Evolutionary conservation across 2,797 vertebrate species (phyloP).

Genomic region (Pantherophis vulpinus): DNA sequence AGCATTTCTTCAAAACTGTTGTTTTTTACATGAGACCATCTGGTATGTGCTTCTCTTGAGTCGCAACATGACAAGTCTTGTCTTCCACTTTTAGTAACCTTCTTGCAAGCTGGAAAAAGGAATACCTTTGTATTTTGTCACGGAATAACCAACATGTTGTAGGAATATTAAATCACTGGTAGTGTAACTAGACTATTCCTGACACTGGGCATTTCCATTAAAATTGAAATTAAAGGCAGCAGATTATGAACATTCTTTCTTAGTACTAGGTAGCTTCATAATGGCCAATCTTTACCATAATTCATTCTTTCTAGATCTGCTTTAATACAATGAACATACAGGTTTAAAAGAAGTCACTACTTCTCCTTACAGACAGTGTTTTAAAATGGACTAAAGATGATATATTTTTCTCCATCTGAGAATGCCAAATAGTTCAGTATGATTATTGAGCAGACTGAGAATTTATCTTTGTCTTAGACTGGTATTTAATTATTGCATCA

Average conservation of each 20-base stretch:
- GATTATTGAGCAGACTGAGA: neutral
- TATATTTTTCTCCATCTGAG: neutral
- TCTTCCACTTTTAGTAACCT: neutral
- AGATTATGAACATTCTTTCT: neutral
- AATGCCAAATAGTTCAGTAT: neutral
- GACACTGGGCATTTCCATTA: neutral
- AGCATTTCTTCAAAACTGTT: neutral
- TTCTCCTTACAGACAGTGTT: neutral
- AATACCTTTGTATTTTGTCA: neutral
- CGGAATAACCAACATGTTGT: neutral
- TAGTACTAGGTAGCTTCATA: neutral
- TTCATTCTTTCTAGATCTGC: neutral
- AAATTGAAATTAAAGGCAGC: neutral
- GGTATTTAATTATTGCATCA: neutral
- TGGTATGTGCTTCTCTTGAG: neutral
- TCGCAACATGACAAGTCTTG: neutral
- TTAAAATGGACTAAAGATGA: neutral
- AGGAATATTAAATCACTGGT: neutral
- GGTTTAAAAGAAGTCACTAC: neutral
- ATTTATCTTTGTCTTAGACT: neutral
- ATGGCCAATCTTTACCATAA: neutral
- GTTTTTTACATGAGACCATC: neutral
- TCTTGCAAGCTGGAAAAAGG: neutral
- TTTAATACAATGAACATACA: neutral
- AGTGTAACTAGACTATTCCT: neutral